Percentiles rank a stretch among this genome's conserved stretches.
These are phyloP conservation scores for Megalops cyprinoides DNA, from an alignment of 2,797 vertebrate genomes.

Conservation along the genomic window DNA sequence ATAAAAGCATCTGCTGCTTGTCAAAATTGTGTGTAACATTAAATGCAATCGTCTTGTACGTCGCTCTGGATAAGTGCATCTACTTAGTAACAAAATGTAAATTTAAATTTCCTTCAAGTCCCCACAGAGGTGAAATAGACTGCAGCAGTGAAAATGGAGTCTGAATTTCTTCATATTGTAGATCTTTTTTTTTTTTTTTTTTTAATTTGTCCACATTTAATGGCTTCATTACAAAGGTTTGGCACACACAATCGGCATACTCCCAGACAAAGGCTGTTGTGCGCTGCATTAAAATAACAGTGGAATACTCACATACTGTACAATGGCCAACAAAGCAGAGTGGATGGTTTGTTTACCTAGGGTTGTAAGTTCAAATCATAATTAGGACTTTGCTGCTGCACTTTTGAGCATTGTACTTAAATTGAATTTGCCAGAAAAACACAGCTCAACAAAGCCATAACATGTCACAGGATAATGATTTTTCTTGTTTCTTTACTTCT, in stretches of 20 bases:
- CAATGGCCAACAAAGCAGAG: not conserved
- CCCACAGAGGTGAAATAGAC: no score
- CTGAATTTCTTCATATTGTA: no score
- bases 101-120: no score
- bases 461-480: not conserved
- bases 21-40: no score
- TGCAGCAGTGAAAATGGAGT: no score
- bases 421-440: not conserved
- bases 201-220: not conserved
- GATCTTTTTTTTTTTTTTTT: not conserved
- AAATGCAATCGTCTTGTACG: no score
- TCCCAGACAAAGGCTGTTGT: not conserved
- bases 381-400: not conserved
- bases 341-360: not conserved
- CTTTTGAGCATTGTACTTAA: not conserved
- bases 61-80: no score
- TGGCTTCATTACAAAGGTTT: not conserved
- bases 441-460: not conserved
- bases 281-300: no score
- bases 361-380: not conserved
- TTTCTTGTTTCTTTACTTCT: not conserved
- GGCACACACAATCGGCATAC: not conserved
- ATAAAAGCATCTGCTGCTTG: no score
- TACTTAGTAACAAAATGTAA: no score
- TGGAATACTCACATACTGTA: no score